Base-by-base conservation (phyloP, 2,888 invertebrate genomes). In the Epistrophella euchroma region DNA sequence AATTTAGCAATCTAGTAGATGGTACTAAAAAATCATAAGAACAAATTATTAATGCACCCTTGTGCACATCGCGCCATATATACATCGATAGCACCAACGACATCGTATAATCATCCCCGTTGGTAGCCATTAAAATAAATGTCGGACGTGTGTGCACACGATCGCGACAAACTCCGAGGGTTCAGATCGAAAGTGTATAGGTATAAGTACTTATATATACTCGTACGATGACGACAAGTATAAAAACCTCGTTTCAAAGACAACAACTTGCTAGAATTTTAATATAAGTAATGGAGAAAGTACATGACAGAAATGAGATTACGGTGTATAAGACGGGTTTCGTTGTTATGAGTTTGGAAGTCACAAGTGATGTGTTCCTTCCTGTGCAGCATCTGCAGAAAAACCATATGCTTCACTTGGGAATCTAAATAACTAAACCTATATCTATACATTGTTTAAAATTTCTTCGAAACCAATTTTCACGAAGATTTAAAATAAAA, bases 11-110 rank as follows among this genome's bases (percentile, higher is more conserved):
- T 78, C 40, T 66, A 19, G 32, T 13, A 47, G 64, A 66, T 9
- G 22, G 37, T 66, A 47, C 45, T 66, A 86, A 82, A 73, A 85
- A 85, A 82, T 80, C 84, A 82, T 82, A 85, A 78, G 78, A 88
- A 82, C 84, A 88, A 88, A 83, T 83, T 88, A 88, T 88, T 88
- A 89, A 87, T 88, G 83, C 82, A 87, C 88, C 88, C 88, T 68
- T 58, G 88, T 82, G 88, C 74, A 82, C 71, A 40, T 50, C 22
- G 71, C 72, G 66, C 58, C 70, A 74, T n/a, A n/a, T n/a, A n/a
- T n/a, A 79, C 75, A 75, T 81, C 75, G 37, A 74, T 47, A 43
- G 32, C 64, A 43, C 28, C 25, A 35, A 50, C 74, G 62, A 40
- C 73, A 55, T 35, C 40, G 84, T 82, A 32, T 32, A 86, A 78